These are phyloP conservation scores for Leptarthrus brevirostris DNA, from an alignment of 2,888 invertebrate genomes.

Conservation along the genomic window DNA sequence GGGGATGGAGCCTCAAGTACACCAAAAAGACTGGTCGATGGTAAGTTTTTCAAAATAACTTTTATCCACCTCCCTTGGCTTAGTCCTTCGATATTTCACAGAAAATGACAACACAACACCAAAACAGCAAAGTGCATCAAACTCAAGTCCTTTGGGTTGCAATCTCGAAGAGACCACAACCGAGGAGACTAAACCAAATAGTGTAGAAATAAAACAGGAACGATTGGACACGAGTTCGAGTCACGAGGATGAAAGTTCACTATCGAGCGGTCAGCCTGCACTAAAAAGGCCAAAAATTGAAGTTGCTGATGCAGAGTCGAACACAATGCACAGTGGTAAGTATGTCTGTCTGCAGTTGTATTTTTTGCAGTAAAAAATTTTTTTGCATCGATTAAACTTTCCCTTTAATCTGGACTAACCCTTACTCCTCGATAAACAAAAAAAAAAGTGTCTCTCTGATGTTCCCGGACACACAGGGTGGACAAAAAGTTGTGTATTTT, in stretches of 20 bases:
- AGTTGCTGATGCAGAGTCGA: slow-evolving; percentile 88
- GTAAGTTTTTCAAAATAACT: slow-evolving; percentile 62
- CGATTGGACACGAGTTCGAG: slow-evolving; percentile 75
- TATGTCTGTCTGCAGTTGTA: slow-evolving; percentile 54
- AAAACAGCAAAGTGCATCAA: slow-evolving; percentile 64
- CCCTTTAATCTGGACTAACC: slow-evolving; percentile 35
- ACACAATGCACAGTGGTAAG: slow-evolving; percentile 92
- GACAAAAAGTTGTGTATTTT: slow-evolving; percentile 17
- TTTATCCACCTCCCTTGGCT: slow-evolving; percentile 3
- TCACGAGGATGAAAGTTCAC: slow-evolving; percentile 69
- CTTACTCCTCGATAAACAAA: slow-evolving; percentile 1
- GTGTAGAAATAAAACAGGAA: slow-evolving; percentile 73
- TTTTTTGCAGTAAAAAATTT: slow-evolving; percentile 5
- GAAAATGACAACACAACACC: slow-evolving; percentile 73
- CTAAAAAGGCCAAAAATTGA: slow-evolving; percentile 83
- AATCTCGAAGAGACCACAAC: slow-evolving; percentile 64
- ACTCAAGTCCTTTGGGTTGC: slow-evolving; percentile 69
- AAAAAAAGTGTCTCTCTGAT: background rate
- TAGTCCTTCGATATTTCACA: slow-evolving; percentile 53
- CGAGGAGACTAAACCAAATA: slow-evolving; percentile 63
- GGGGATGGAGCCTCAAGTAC: slow-evolving; percentile 87
- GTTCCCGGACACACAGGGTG: slow-evolving; percentile 30
- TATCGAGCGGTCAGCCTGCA: slow-evolving; percentile 56
- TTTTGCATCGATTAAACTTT: slow-evolving; percentile 8
- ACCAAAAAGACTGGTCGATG: slow-evolving; percentile 76